Percentiles rank a stretch among this genome's conserved stretches.
Evolutionary conservation across 2,797 vertebrate species (phyloP).

Genomic region (Chelidonichthys spinosus): DNA sequence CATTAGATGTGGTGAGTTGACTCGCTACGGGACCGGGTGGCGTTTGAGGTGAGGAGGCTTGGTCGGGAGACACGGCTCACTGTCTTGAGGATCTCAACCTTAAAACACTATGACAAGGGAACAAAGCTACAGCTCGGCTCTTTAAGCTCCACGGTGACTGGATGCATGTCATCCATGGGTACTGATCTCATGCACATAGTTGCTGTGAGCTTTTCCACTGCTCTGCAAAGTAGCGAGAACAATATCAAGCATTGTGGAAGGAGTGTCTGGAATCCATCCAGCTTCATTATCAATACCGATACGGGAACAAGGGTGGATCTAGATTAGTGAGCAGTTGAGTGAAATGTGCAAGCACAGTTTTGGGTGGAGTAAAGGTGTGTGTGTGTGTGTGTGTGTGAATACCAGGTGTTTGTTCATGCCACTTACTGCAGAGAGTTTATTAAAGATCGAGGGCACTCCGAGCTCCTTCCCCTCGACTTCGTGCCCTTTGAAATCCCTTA

Average conservation of each 20-base stretch:
- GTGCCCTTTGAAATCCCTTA: too few species aligned
- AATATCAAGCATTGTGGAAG: slow-evolving; percentile 58
- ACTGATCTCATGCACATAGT: slow-evolving; percentile 60
- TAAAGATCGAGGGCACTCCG: background rate
- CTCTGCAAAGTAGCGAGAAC: slow-evolving; percentile 38
- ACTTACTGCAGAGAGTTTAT: slow-evolving; percentile 38
- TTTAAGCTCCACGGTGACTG: slow-evolving; percentile 63
- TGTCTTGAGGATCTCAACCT: slow-evolving; percentile 63
- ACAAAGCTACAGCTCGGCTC: slow-evolving; percentile 67
- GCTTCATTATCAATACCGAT: slow-evolving; percentile 46
- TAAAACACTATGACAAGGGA: slow-evolving; percentile 66
- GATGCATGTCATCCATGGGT: slow-evolving; percentile 62
- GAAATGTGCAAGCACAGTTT: slow-evolving; percentile 23
- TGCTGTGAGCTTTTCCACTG: slow-evolving; percentile 44
- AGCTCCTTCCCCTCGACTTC: too few species aligned
- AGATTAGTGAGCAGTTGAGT: slow-evolving; percentile 37
- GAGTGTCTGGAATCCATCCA: slow-evolving; percentile 63
- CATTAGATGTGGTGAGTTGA: slow-evolving; percentile 70
- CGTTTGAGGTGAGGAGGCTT: slow-evolving; percentile 63
- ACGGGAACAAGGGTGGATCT: slow-evolving; percentile 45
- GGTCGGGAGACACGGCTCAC: slow-evolving; percentile 46
- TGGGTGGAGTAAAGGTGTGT: slow-evolving; percentile 35
- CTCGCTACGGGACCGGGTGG: slow-evolving; percentile 48
- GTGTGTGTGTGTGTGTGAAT: slow-evolving; percentile 24
- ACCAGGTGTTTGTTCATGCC: slow-evolving; percentile 60